A percentile compares a stretch with the other conserved stretches of the same genome.
phyloP scores from a whole-genome alignment of 2,113 vertebrate species.

The Halcyon malimbica region DNA sequence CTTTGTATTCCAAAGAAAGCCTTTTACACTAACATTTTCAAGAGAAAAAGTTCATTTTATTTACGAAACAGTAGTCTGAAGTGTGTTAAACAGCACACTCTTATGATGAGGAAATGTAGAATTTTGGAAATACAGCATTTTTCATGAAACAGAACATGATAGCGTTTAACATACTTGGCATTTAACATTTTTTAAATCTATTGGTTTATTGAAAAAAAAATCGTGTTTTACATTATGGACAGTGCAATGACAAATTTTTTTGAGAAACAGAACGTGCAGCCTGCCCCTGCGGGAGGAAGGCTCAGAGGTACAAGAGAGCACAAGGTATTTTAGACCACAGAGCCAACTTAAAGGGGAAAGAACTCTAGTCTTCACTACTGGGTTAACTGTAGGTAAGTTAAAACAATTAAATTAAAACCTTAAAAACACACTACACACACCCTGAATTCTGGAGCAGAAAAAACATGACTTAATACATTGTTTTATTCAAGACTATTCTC shows the following conservation, averaged over 20 bases:
- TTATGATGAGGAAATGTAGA: background rate
- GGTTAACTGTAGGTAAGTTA: background rate
- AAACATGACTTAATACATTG: background rate
- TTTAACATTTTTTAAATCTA: background rate
- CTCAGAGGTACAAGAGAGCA: background rate
- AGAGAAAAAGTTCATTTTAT: background rate
- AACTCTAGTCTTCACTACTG: background rate
- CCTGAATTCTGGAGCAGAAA: background rate
- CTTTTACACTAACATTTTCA: background rate
- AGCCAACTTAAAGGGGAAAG: background rate
- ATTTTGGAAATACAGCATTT: background rate
- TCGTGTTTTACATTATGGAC: background rate
- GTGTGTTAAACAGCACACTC: background rate
- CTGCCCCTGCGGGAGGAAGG: background rate
- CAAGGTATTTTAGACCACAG: background rate
- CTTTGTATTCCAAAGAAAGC: background rate
- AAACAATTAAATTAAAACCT: background rate
- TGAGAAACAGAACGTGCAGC: background rate
- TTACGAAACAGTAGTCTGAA: background rate
- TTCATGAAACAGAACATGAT: background rate
- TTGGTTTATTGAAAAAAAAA: background rate
- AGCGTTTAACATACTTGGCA: background rate
- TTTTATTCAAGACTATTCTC: background rate
- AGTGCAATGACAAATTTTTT: background rate
- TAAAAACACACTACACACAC: background rate